phyloP scores from a whole-genome alignment of 2,113 vertebrate genomes.

The Taurulus bubalis region DNA sequence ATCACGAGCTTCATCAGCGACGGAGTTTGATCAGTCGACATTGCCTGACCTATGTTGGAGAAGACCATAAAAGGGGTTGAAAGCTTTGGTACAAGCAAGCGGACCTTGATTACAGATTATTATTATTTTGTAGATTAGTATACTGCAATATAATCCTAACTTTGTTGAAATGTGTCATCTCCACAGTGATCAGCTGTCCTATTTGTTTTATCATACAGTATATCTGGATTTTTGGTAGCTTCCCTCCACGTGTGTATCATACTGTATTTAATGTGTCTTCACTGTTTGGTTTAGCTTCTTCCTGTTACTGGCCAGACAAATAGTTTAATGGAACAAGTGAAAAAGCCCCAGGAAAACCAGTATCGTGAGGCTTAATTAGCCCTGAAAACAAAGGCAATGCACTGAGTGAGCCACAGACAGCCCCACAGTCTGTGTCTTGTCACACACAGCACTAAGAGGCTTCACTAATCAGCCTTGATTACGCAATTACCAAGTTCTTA shows the following conservation, averaged over 20 bases:
- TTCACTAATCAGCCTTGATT: slow-evolving; percentile 57
- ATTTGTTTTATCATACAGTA: background rate
- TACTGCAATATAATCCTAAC: no score
- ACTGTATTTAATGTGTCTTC: slow-evolving; percentile 6
- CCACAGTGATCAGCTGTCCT: background rate
- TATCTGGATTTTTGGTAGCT: slow-evolving; percentile 4
- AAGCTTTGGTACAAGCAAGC: no score
- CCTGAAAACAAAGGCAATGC: slow-evolving; percentile 21
- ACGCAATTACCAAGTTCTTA: slow-evolving; percentile 38
- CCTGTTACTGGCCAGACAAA: background rate
- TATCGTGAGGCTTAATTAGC: slow-evolving; percentile 34
- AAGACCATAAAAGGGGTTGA: background rate
- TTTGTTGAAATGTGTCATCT: background rate
- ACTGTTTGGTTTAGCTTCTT: slow-evolving; percentile 10
- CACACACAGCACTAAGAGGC: slow-evolving; percentile 20
- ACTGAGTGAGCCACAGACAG: slow-evolving; percentile 40
- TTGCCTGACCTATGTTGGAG: background rate
- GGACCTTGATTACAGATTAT: background rate
- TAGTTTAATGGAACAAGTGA: slow-evolving; percentile 34
- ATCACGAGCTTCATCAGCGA: background rate
- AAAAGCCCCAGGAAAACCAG: slow-evolving; percentile 24
- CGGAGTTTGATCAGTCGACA: background rate
- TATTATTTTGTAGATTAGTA: no score
- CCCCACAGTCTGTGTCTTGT: background rate
- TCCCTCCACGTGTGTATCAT: slow-evolving; percentile 19